phyloP scores from a whole-genome alignment of 23 tunicate species.

The Oikopleura dioica region DNA sequence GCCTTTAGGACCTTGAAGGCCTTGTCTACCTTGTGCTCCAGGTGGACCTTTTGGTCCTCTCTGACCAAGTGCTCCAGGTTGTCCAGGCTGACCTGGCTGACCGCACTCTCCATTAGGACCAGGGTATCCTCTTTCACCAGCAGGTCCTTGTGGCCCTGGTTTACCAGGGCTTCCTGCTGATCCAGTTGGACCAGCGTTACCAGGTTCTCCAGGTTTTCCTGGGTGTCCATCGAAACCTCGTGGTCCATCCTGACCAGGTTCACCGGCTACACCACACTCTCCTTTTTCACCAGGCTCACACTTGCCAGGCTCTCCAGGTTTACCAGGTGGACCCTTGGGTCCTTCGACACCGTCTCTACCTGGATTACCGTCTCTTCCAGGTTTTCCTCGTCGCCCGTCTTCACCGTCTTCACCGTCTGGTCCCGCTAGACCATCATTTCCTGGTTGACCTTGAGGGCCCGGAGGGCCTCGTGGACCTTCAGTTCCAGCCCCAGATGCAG shows the following conservation, averaged over 20 bases:
- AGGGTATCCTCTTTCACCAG: conserved; percentile 52
- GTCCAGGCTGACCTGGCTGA: conserved; percentile 65
- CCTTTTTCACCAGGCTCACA: conserved; percentile 49
- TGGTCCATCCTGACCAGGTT: conserved; percentile 47
- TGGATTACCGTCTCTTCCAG: conserved; percentile 72
- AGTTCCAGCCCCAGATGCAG: conserved; percentile 60
- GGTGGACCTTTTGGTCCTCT: conserved; percentile 78
- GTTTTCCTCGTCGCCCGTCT: conserved; percentile 44
- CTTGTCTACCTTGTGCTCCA: conserved; percentile 70
- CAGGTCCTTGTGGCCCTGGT: conserved; percentile 78
- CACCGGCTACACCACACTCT: conserved; percentile 51
- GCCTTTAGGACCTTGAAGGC: conserved; percentile 68
- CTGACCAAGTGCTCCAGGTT: conserved; percentile 59
- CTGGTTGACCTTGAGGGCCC: conserved; percentile 79
- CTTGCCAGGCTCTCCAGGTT: conserved; percentile 47
- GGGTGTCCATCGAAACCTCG: conserved; percentile 65
- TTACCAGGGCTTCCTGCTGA: conserved; percentile 61
- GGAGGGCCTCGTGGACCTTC: conserved; percentile 66
- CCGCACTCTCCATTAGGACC: conserved; percentile 78
- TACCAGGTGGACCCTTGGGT: conserved; percentile 37
- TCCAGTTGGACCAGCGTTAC: conserved; percentile 69
- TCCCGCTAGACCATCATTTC: conserved; percentile 48
- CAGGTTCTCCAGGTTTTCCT: conserved; percentile 55
- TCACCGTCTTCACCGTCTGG: conserved; percentile 56
- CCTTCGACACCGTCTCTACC: conserved; percentile 63